These are phyloP conservation scores for Ptychadena robeensis DNA, from an alignment of 2,797 vertebrate species.

Conservation along the genomic window DNA sequence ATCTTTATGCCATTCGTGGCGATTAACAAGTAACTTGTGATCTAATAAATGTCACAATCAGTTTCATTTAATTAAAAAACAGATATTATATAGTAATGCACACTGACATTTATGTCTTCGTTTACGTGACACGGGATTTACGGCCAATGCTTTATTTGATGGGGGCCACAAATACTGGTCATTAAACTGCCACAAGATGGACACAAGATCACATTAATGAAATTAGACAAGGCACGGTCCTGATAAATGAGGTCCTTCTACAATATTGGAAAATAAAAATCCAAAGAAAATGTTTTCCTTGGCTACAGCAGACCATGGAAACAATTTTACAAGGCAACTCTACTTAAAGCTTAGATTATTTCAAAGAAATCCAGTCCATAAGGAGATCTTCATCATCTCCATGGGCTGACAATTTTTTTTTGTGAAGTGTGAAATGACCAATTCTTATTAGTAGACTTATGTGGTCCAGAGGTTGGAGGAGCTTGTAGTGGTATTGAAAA, in stretches of 20 bases:
- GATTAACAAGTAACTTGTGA: conserved; percentile 87
- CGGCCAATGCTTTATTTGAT: conserved; percentile 83
- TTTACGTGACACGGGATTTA: conserved; percentile 86
- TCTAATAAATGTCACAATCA: conserved; percentile 90
- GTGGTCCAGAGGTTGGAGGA: too few relatives aligned
- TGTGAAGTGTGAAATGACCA: neutral
- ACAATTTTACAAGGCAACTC: conserved; percentile 63
- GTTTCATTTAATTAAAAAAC: conserved; percentile 98
- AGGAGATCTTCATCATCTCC: conserved; percentile 11
- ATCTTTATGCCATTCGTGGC: conserved; percentile 76
- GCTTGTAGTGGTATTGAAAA: too few relatives aligned
- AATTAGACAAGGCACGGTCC: conserved; percentile 82
- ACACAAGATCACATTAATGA: conserved; percentile 88
- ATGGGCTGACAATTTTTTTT: neutral
- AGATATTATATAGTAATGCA: conserved; percentile 88
- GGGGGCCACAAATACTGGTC: conserved; percentile 90
- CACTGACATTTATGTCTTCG: conserved; percentile 87
- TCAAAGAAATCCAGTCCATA: conserved; percentile 2
- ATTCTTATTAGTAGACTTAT: neutral
- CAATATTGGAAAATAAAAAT: conserved; percentile 65
- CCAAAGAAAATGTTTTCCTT: conserved; percentile 69
- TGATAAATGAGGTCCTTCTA: conserved; percentile 79
- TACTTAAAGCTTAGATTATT: conserved; percentile 48
- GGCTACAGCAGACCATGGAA: conserved; percentile 55
- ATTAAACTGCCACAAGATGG: conserved; percentile 89